Conservation (phyloP, 2,888 invertebrate species). For the Mesochorus sp. region DNA sequence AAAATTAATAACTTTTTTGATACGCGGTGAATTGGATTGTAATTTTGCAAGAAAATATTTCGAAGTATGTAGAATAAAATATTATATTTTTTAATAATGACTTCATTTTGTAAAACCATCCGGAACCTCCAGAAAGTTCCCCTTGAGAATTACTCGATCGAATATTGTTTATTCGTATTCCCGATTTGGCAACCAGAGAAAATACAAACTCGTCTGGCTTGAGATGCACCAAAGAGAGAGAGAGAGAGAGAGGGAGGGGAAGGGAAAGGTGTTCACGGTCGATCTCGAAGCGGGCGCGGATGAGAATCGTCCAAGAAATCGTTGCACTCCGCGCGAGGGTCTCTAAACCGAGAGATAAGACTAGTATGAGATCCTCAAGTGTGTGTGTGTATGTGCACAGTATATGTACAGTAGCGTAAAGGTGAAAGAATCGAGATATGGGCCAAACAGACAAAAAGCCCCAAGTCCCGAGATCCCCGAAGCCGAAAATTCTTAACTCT, state of each 20-base stretch:
- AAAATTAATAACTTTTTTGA: too few species aligned
- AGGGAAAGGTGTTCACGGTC: conserved; percentile 52
- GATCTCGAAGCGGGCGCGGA: conserved; percentile 47
- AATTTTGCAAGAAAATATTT: too few species aligned
- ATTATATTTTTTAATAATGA: too few species aligned
- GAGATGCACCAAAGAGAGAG: background rate
- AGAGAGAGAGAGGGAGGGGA: conserved; percentile 21
- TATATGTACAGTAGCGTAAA: background rate
- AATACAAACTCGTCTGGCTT: too few species aligned
- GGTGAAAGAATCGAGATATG: conserved; percentile 2
- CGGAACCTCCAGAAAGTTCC: too few species aligned
- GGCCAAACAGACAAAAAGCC: background rate
- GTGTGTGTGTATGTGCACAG: conserved; percentile 4
- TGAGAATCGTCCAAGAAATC: conserved; percentile 54
- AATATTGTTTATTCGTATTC: too few species aligned
- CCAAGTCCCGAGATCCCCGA: too few species aligned
- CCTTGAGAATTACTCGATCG: too few species aligned
- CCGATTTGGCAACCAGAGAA: background rate
- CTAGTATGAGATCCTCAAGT: conserved; percentile 20
- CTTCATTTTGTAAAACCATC: too few species aligned
- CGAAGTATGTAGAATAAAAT: too few species aligned
- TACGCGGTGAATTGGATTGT: too few species aligned
- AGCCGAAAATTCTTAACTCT: background rate
- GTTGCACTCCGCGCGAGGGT: conserved; percentile 33
- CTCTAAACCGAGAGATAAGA: conserved; percentile 47